Evolutionary conservation across 2,113 vertebrate species (phyloP), one percentile per base, ranked within the genome.

Genomic region (Calypte anna): DNA sequence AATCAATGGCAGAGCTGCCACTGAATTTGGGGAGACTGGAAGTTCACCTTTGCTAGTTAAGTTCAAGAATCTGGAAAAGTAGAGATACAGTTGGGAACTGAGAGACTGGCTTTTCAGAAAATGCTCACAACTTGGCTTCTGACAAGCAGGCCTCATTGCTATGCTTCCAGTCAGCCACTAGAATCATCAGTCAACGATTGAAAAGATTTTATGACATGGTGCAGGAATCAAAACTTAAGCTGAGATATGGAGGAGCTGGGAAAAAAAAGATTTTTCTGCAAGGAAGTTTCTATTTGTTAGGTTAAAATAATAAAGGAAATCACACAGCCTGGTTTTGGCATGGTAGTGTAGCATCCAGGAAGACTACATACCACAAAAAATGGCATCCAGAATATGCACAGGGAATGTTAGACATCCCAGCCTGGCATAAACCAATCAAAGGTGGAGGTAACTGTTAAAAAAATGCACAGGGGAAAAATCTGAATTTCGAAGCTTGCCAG

Each of bases 41-140:
- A 92, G 33, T 59, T 94, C 63, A 89, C 30, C 30, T 3, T 5
- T 66, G 54, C 30, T 57, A 67, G 46, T 88, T 75, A 92, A 58
- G 27, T 27, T 86, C 31, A 75, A 81, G 90, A 88, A 82, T 75
- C n/a, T 3, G 12, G 27, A 79, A 86, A 88, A 84, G 23, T 31
- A 80, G 67, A 62, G 19, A 66, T 73, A 30, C 15, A 36, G 23
- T 20, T 43, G 36, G 85, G 91, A 33, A 54, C 27, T 66, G 59
- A 86, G 83, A 78, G 30, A 66, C 69, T 30, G 55, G 46, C 66
- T 89, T 77, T 84, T 82, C 78, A 80, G 67, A 87, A 94, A 79
- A 75, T 43, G 62, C 23, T 93, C 50, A 82, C 70, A 94, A 74
- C 25, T 77, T 8, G 8, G 21, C n/a, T 83, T 80, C 40, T 73